Base-by-base conservation (phyloP, 2,797 vertebrate genomes). In the Aphelocoma californica region DNA sequence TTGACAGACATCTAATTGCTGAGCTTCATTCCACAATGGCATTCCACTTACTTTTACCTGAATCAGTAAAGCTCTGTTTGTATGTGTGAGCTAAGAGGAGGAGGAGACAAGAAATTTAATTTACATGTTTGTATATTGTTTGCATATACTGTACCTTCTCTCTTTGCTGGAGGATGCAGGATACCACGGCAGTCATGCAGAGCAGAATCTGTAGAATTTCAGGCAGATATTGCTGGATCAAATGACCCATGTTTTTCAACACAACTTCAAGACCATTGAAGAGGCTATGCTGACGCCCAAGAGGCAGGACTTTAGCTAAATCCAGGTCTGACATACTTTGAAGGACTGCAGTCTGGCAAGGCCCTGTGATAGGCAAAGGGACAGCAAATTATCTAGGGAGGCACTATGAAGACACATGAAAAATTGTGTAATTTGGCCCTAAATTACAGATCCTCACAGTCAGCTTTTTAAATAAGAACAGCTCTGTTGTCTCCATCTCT, bases 241-340 rank as follows among this genome's bases (percentile, higher is more conserved):
- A 98, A 87, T 99, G 99, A 50, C 99, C 99, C 92, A 99, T 98
- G 82, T 99, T 99, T 93, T 99, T 98, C 72, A 99, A 93, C 40
- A 99, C 98, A 60, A 98, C 95, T 14, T 98, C 98, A 15, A 99
- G 98, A 95, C 98, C 97, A 32, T 99, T 99, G 79, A 99, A 97
- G 90, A 99, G 97, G 72, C 98, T 98, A 31, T 99, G 99, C 95
- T 99, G 99, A 14, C 99, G 99, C n/a, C 99, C 99, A 92, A 99
- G 97, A 13, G 99, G 99, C 75, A 99, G 97, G 38, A 99, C 98
- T 53, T 98, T 98, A 12, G 98, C 97, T 58, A 98, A 89, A 85
- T 99, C 97, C 1, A 98, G 95, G 67, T 98, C 97, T 21, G 98
- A 97, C 7, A 98, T n/a, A 2, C 98, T 98, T 58, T 42, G 97